Evolutionary conservation across 2,888 invertebrate genomes (phyloP).

Genomic region (Pollenia amentaria): DNA sequence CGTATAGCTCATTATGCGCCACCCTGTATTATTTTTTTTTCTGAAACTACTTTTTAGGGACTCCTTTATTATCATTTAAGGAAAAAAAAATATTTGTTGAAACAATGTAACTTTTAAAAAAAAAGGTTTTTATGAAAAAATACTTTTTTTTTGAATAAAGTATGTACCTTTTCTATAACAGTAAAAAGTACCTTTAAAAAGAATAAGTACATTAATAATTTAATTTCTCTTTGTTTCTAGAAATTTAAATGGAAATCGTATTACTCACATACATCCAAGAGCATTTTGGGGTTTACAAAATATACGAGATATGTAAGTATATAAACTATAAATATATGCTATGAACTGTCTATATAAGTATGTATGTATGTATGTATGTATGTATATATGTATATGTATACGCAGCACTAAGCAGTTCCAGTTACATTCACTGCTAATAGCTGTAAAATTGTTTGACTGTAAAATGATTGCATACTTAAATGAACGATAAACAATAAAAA

Average conservation of each 20-base stretch:
- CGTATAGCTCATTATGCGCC: no score
- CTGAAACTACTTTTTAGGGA: no score
- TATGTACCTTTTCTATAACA: no score
- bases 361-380: background rate
- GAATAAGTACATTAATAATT: no score
- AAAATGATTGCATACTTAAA: conserved; percentile 27
- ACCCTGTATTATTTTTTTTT: no score
- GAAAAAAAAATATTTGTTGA: no score
- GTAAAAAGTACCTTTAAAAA: no score
- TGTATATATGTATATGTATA: background rate
- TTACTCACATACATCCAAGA: conserved; percentile 84
- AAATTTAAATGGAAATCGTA: conserved; percentile 84
- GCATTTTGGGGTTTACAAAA: conserved; percentile 84
- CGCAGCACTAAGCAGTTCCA: background rate
- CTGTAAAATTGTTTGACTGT: conserved; percentile 4
- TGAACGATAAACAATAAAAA: conserved; percentile 24
- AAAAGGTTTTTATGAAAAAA: no score
- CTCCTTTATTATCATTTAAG: no score
- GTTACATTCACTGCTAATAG: conserved; percentile 18
- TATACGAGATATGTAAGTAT: conserved; percentile 86
- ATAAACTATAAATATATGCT: background rate
- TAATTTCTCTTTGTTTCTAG: conserved; percentile 73
- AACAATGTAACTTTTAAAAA: no score
- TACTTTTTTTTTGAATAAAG: no score
- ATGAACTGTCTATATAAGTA: background rate